Conservation (phyloP, 2,797 vertebrate species). For the Benthosema pterotum region DNA sequence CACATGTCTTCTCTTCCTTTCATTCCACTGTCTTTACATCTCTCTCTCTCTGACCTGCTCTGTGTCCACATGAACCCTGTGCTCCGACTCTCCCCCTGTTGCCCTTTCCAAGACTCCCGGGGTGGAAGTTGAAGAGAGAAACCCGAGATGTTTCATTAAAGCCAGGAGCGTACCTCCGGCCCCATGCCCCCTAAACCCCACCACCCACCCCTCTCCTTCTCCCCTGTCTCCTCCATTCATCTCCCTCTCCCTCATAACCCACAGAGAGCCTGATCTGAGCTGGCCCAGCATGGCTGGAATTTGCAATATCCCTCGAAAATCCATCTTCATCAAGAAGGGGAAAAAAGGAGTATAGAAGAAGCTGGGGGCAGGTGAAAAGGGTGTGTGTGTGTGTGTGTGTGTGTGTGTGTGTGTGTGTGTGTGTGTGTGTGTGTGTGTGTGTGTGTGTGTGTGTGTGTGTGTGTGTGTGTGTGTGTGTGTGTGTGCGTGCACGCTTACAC, state of each 20-base stretch:
- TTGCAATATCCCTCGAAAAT: slow-evolving; percentile 35
- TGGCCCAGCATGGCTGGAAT: slow-evolving; percentile 22
- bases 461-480: background rate
- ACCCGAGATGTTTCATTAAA: slow-evolving; percentile 50
- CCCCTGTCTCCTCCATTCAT: slow-evolving; percentile 26
- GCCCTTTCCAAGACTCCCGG: slow-evolving; percentile 24
- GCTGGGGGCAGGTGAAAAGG: background rate
- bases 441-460: too few species aligned
- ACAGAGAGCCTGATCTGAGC: slow-evolving; percentile 1
- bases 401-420: too few species aligned
- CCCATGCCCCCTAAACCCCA: background rate
- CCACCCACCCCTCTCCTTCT: slow-evolving; percentile 9
- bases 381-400: background rate
- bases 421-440: too few species aligned
- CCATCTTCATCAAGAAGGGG: slow-evolving; percentile 19
- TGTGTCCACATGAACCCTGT: slow-evolving; percentile 18
- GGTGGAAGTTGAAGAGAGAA: slow-evolving; percentile 34
- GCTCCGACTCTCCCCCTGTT: background rate
- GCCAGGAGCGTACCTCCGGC: slow-evolving; percentile 10
- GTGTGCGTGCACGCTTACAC: background rate
- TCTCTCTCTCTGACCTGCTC: slow-evolving; percentile 20
- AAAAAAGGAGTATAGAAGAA: background rate
- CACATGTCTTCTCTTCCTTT: background rate
- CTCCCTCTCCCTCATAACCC: slow-evolving; percentile 29
- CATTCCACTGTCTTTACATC: background rate